These are phyloP conservation scores for Drosophila virilis DNA, from an alignment of 1,140 invertebrate genomes.

Conservation along the genomic window DNA sequence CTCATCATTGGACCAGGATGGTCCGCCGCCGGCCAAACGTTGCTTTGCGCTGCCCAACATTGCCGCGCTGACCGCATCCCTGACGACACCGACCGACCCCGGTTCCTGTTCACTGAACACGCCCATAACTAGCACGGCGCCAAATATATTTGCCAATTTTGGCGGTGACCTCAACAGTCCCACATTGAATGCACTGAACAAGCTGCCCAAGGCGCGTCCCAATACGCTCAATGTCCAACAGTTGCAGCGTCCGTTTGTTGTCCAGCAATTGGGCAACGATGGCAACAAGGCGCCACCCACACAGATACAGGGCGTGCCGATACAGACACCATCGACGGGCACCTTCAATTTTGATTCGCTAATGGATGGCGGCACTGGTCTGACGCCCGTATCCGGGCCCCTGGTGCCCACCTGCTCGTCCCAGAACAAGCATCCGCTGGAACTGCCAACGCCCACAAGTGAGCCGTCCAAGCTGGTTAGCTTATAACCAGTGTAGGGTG, in stretches of 20 bases:
- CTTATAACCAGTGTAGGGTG: conserved; percentile 86
- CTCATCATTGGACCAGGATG: conserved; percentile 73
- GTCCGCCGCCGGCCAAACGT: conserved; percentile 71
- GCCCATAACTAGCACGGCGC: conserved; percentile 62
- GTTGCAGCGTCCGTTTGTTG: conserved; percentile 38
- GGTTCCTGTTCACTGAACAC: conserved; percentile 70
- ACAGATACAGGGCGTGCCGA: conserved; percentile 91
- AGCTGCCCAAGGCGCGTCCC: conserved; percentile 86
- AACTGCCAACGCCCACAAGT: conserved; percentile 89
- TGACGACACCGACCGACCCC: conserved; percentile 69
- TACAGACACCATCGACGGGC: conserved; percentile 94
- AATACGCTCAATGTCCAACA: conserved; percentile 86
- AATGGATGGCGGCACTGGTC: conserved; percentile 95
- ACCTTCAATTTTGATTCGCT: conserved; percentile 96
- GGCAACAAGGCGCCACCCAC: conserved; percentile 84
- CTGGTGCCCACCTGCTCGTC: conserved; percentile 88
- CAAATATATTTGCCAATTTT: conserved; percentile 57
- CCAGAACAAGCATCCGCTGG: conserved; percentile 88
- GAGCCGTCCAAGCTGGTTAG: conserved; percentile 90
- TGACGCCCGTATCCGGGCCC: conserved; percentile 92
- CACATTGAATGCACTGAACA: conserved; percentile 83
- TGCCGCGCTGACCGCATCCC: conserved; percentile 64
- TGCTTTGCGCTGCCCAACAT: conserved; percentile 59
- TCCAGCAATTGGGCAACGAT: conserved; percentile 36
- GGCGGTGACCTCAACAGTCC: conserved; percentile 49